Base-by-base conservation (phyloP, 2,888 invertebrate species). In the Notodonta dromedarius region DNA sequence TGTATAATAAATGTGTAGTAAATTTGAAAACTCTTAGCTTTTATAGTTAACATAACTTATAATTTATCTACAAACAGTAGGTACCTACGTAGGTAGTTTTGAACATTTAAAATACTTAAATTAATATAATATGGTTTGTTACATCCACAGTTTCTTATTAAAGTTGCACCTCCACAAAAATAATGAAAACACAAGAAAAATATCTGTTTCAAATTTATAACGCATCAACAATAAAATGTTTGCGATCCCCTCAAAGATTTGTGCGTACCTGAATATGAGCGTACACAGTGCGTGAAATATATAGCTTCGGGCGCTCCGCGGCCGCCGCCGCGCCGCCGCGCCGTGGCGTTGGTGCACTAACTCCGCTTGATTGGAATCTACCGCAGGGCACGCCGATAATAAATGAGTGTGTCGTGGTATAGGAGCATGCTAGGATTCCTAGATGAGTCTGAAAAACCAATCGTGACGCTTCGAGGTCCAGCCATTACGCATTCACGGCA, bases 321-420 rank as follows among this genome's bases (percentile, higher is more conserved):
- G 74, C 24, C 24, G 24, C 24, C 24, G 24, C 24, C 24, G 24
- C 24, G 24, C 24, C 24, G 24, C 24, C 24, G 24, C 24, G 1
- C 2, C 73, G 73, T 76, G 71, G 76, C 72, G 67, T 69, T 59
- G 70, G 70, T 69, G 80, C 80, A 82, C 87, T 87, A 86, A 85
- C 87, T 84, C 72, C 78, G 67, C 83, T 84, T 86, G 89, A 89
- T 90, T 88, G 87, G 88, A 87, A 89, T 90, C 89, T 89, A 86
- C 87, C 84, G 82, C 85, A 76, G 80, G 78, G 77, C 78, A 76
- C 76, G 71, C 74, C 80, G 84, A 88, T 87, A 24, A 24, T 24
- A 87, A 86, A 87, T 85, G 85, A 83, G 78, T 77, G 76, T 77
- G 76, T 55, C 62, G 58, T 66, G 70, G 63, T 63, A 66, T 61